Conservation (phyloP, 2,888 invertebrate genomes). For the Cephus pygmeus region DNA sequence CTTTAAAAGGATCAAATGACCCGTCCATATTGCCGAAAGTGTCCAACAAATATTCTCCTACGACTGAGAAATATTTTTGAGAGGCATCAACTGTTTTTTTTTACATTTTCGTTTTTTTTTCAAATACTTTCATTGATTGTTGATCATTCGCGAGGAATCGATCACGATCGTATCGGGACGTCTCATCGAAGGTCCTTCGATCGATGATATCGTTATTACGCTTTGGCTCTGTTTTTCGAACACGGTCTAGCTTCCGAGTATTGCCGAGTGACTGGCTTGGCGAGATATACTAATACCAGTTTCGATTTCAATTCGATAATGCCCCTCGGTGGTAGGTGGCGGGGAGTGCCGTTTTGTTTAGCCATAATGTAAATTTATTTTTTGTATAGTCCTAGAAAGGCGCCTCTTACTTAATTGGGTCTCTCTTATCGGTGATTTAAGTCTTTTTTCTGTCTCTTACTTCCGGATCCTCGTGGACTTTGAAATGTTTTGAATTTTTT, state of each 20-base stretch:
- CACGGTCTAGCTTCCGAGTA: background rate
- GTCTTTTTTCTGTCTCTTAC: background rate
- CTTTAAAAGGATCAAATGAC: too few relatives aligned
- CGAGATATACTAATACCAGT: background rate
- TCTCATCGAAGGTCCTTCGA: background rate
- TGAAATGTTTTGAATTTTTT: background rate
- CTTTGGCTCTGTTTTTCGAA: background rate
- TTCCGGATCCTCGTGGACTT: background rate
- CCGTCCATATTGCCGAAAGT: too few relatives aligned
- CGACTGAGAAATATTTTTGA: too few relatives aligned
- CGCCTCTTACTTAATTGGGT: background rate
- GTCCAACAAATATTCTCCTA: too few relatives aligned
- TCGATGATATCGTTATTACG: background rate
- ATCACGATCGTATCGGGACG: background rate
- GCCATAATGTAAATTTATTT: background rate
- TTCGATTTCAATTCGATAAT: background rate
- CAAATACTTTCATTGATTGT: background rate
- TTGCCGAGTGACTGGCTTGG: background rate
- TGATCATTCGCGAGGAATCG: background rate
- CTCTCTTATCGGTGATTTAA: background rate
- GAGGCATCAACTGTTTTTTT: background rate
- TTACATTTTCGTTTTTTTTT: background rate
- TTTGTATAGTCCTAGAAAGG: background rate
- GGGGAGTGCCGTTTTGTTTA: background rate
- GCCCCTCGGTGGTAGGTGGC: background rate